These are phyloP conservation scores for Corvus hawaiiensis DNA, from an alignment of 2,113 vertebrate species.

Conservation along the genomic window DNA sequence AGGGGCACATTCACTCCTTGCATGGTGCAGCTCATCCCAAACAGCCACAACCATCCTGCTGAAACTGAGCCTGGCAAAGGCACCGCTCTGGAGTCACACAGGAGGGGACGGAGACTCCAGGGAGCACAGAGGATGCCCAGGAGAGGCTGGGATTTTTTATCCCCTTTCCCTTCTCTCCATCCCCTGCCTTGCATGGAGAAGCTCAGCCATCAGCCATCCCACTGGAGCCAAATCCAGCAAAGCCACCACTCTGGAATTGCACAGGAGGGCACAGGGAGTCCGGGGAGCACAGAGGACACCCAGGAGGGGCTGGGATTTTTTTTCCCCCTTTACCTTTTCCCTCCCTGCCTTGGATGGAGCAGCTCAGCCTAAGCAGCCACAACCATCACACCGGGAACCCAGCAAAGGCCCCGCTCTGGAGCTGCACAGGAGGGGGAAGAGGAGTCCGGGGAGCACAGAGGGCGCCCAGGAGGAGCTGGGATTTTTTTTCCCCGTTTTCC, in stretches of 20 bases:
- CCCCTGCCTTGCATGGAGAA: too few species aligned
- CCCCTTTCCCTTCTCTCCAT: too few species aligned
- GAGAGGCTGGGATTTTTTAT: not conserved
- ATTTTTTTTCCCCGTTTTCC: not conserved
- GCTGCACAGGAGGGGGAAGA: not conserved
- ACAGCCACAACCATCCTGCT: too few species aligned
- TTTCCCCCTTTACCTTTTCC: not conserved
- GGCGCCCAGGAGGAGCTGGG: not conserved
- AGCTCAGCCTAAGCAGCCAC: not conserved
- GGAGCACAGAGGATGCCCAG: not conserved
- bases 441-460: not conserved
- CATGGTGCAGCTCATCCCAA: too few species aligned
- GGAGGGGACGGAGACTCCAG: too few species aligned
- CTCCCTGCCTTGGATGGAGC: not conserved
- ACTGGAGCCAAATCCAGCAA: too few species aligned
- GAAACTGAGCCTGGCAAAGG: too few species aligned
- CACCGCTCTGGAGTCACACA: too few species aligned
- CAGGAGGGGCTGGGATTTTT: not conserved
- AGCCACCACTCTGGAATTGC: too few species aligned
- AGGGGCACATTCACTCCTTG: too few species aligned
- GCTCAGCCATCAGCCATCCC: too few species aligned
- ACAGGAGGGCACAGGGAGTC: not conserved
- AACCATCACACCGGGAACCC: not conserved
- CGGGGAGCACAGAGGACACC: accelerated
- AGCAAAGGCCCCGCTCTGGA: not conserved